Evolutionary conservation across 2,797 vertebrate genomes (phyloP).

Genomic region (Parauchenoglanis punctatus): DNA sequence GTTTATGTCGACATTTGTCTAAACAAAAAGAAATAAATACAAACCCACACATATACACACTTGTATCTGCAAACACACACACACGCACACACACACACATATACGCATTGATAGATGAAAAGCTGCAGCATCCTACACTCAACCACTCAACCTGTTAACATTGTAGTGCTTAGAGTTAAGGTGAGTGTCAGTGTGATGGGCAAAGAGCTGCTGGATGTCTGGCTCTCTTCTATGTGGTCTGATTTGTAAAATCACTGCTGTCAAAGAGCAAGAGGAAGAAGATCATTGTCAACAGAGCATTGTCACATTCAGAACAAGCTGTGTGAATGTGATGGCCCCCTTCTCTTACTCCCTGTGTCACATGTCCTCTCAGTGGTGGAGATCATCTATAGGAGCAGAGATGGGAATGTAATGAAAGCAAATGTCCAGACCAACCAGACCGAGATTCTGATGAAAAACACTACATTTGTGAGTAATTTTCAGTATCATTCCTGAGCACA

Average conservation of each 20-base stretch:
- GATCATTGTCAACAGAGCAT: background rate
- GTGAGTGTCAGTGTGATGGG: constrained; percentile 8
- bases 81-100: background rate
- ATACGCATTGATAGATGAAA: background rate
- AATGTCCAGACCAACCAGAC: constrained; percentile 65
- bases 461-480: constrained; percentile 72
- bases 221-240: constrained; percentile 5
- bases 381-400: constrained; percentile 69
- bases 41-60: background rate
- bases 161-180: constrained; percentile 13
- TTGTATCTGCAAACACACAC: background rate
- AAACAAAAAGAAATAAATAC: background rate
- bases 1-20: background rate
- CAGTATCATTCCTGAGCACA: background rate
- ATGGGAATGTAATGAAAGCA: constrained; percentile 69
- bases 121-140: background rate
- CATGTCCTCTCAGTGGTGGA: constrained; percentile 63
- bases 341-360: background rate
- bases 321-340: background rate
- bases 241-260: constrained; percentile 30
- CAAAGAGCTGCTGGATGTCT: background rate
- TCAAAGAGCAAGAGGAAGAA: constrained; percentile 25
- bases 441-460: constrained; percentile 71
- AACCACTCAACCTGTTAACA: background rate
- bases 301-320: constrained; percentile 12